Conservation (phyloP, 2,797 vertebrate species). For the Chromis chromis region DNA sequence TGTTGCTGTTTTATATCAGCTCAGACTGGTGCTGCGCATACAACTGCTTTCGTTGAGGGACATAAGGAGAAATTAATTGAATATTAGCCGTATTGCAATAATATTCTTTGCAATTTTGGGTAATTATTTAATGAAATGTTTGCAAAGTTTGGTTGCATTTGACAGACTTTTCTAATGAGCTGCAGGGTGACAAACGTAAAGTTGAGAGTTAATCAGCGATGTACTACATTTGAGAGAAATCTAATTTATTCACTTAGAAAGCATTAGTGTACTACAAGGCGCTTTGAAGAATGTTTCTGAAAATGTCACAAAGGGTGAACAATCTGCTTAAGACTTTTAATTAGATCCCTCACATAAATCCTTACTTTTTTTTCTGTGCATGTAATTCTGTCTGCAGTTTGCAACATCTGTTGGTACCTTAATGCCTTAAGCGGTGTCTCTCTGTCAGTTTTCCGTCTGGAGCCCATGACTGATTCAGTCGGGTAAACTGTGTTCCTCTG, state of each 20-base stretch:
- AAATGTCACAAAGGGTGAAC: constrained; percentile 48
- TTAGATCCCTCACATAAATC: constrained; percentile 65
- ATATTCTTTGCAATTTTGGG: not conserved
- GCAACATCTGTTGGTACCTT: constrained; percentile 28
- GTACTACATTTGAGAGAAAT: constrained; percentile 35
- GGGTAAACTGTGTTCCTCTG: constrained; percentile 5
- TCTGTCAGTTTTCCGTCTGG: constrained; percentile 14
- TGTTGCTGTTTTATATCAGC: not conserved
- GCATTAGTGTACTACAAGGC: constrained; percentile 22
- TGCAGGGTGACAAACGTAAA: not conserved
- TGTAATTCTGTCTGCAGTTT: constrained; percentile 16
- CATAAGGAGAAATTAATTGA: not conserved
- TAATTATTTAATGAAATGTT: not conserved
- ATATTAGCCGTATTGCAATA: too few species aligned
- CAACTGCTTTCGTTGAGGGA: constrained; percentile 8
- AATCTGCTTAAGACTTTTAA: constrained; percentile 66
- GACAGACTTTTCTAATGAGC: not conserved
- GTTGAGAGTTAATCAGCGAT: constrained; percentile 30
- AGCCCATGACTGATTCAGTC: constrained; percentile 16
- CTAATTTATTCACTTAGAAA: constrained; percentile 36
- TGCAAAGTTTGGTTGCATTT: not conserved
- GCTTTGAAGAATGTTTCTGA: constrained; percentile 32
- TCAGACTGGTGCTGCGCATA: not conserved
- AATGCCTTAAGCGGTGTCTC: constrained; percentile 30
- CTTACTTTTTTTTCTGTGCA: constrained; percentile 24